Base-by-base conservation (phyloP, 2,797 vertebrate genomes). In the Sebastiscus albofasciatus region DNA sequence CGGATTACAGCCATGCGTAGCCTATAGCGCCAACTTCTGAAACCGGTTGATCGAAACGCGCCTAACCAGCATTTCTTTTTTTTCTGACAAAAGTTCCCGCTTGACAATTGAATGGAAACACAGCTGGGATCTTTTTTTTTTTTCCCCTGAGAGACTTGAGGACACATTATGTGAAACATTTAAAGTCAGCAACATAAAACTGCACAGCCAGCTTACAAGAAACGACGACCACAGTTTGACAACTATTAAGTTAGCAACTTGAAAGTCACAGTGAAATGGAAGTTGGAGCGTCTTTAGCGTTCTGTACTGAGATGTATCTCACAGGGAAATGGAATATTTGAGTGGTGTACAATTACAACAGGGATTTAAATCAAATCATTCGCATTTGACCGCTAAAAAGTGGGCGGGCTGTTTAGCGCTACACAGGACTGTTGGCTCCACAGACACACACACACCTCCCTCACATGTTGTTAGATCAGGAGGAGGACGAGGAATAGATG, bases 1-100 rank as follows among this genome's bases (percentile, higher is more conserved):
- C 0, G 1, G 20, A n/a, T n/a, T n/a, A 0, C 20, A 54, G 20
- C 20, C 49, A 54, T n/a, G 20, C 9, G 1, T 54, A n/a, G 18
- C 49, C 20, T 54, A 0, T 54, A n/a, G 20, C 20, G 14, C 49
- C 49, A 54, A 54, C 46, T 20, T 49, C 46, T 49, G 46, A 49
- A 22, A 22, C 16, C 42, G 18, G 42, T 46, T 46, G 1, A 46
- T 46, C 14, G 42, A 18, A 46, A 46, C 3, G 42, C 14, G 1
- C 16, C 42, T 0, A 2, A 46, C 18, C 18, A 18, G 16, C 49
- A n/a, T 20, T n/a, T n/a, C 0, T 52, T 10, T 20, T 36, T 5
- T 52, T 52, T 52, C 3, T 8, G 7, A 46, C 42, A n/a, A 52
- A 52, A n/a, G 4, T 22, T n/a, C 8, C 18, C 49, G 20, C 18